Evolutionary conservation across 1,140 invertebrate species (phyloP), one percentile per base, ranked within the genome.

Genomic region (Camponotus pennsylvanicus): DNA sequence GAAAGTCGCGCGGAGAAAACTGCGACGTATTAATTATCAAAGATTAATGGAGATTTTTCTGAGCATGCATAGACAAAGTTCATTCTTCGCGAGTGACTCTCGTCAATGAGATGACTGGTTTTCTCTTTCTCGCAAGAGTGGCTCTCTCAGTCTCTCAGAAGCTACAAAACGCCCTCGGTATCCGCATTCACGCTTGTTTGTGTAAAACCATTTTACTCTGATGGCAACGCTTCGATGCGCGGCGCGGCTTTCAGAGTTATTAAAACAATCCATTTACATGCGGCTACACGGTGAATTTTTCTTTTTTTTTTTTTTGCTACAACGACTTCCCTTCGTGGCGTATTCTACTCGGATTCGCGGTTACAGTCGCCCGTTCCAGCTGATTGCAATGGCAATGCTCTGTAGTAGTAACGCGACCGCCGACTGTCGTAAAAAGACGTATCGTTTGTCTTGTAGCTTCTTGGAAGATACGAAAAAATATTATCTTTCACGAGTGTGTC

Each of bases 191-290:
- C 4, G 78, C 49, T 57, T 52, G 52, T 69, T 27, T 45, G 52
- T 32, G 61, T 34, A 67, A 80, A 70, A 75, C 71, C 42, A 42
- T 61, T 42, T 45, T 57, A 71, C 49, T 21, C 77, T 27, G 69
- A 84, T 57, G 79, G 45, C 45, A 52, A 57, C 49, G 52, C 15
- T 67, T 78, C 40, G 67, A 52, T 52, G 80, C 52, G 52, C 63
- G 18, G 34, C 70, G 66, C 61, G 34, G 90, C 89, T 90, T 90
- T 91, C 86, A 90, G 77, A 89, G 85, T 89, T 91, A 91, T 92
- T 92, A 91, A 91, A 92, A 91, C 88, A 88, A 92, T 92, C 87
- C 90, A 92, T 90, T 91, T 89, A 89, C 85, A 86, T 55, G 78
- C n/a, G 49, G n/a, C 67, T n/a, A 34, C 59, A 40, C 32, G 52